phyloP scores from a whole-genome alignment of 1,140 invertebrate species.

The Megalonaias nervosa region DNA sequence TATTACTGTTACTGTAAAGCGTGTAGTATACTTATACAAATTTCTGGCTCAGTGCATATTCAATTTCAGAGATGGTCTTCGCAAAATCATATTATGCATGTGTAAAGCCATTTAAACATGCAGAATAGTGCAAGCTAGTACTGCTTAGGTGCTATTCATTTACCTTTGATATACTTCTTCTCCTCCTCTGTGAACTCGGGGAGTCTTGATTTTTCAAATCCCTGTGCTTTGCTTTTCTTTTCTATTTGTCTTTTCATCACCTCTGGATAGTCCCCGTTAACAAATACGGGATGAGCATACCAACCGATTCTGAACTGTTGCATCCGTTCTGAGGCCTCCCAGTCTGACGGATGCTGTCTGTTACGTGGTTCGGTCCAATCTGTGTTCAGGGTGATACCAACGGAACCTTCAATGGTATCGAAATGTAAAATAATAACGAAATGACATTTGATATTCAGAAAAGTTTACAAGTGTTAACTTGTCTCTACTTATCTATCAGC shows the following conservation, averaged over 20 bases:
- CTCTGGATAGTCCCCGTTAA: constrained; percentile 66
- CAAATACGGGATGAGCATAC: constrained; percentile 64
- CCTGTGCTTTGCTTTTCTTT: constrained; percentile 25
- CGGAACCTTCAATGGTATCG: constrained; percentile 38
- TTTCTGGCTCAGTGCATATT: no score
- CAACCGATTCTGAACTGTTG: constrained; percentile 61
- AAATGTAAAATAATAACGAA: no score
- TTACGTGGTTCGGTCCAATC: constrained; percentile 54
- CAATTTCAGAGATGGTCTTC: no score
- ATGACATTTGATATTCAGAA: not conserved
- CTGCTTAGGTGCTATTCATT: not conserved
- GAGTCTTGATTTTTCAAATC: constrained; percentile 24
- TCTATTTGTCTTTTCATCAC: constrained; percentile 47
- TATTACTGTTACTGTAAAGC: no score
- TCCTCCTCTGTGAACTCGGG: constrained; percentile 20
- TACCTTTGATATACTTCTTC: constrained; percentile 33
- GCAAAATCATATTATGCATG: no score
- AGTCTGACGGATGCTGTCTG: constrained; percentile 36
- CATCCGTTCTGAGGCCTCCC: constrained; percentile 46
- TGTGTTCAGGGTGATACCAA: constrained; percentile 53
- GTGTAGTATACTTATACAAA: no score
- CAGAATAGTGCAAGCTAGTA: no score
- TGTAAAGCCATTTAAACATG: no score
- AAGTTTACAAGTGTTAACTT: no score
- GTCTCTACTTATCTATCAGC: no score